Evolutionary conservation across 1,140 invertebrate genomes (phyloP), one percentile per base, ranked within the genome.

Genomic region (Vanessa tameamea): DNA sequence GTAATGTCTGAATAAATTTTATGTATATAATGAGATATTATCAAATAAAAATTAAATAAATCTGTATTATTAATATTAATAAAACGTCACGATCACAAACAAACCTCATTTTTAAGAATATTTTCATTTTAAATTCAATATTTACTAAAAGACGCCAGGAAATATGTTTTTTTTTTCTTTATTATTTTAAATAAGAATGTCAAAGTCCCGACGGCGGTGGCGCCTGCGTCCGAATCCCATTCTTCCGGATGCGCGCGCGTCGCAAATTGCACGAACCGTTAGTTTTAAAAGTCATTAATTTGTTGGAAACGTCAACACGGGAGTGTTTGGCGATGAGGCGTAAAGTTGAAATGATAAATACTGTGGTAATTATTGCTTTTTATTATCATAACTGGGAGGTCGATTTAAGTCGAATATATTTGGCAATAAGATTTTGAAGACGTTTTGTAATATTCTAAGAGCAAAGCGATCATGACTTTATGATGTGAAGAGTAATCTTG

Each of bases 251-350:
- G 73, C 71, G 78, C 53, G 8, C 71, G 64, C 78, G 75, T 82
- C 69, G 82, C 81, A 75, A 81, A 83, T 84, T 72, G 77, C 75
- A 85, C 82, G 81, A 75, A 73, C 75, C 78, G 82, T 85, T 88
- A 75, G 69, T 68, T 55, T 53, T 69, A 61, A 74, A 71, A 75
- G 48, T 69, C 83, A 86, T 87, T 84, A 84, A 86, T 89, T 81
- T 82, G 43, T 48, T 71, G 74, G 61, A 84, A 82, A 84, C 72
- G 86, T 89, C 87, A 90, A 86, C 88, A 87, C 82, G 13, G 77
- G 75, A 86, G 79, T 81, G 82, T 9, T 75, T 9, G 48, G 78
- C 81, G 72, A 89, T 87, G 84, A 82, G 81, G 51, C 78, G 82
- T 64, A 77, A 82, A 84, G 59, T 63, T 59, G 68, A 66, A 53